These are phyloP conservation scores for Erebia ligea DNA, from an alignment of 2,888 invertebrate species.

Conservation along the genomic window DNA sequence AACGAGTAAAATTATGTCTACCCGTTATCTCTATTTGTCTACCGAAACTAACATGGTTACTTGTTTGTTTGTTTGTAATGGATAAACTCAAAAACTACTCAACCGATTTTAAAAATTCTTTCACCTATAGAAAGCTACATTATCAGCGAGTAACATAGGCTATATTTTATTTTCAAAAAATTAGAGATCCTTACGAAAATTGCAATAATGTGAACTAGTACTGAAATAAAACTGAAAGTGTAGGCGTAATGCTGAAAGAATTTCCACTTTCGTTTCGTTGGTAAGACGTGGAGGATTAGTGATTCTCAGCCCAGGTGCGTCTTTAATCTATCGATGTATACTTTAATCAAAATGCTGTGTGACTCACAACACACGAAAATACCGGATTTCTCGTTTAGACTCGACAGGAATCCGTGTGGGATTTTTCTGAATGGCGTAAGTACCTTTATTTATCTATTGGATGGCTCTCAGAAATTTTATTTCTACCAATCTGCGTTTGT, in stretches of 20 bases:
- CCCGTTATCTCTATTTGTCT: no score
- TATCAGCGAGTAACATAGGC: no score
- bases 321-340: background rate
- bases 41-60: no score
- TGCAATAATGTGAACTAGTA: no score
- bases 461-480: background rate
- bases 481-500: background rate
- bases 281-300: background rate
- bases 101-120: no score
- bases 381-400: background rate
- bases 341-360: background rate
- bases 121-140: no score
- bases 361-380: slow-evolving; percentile 4
- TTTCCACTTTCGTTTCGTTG: slow-evolving; percentile 4
- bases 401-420: background rate
- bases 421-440: background rate
- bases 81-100: no score
- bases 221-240: background rate
- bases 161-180: no score
- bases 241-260: slow-evolving; percentile 7
- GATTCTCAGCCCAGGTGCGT: background rate
- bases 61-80: no score
- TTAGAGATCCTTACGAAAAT: no score
- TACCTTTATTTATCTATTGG: background rate
- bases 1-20: no score